phyloP scores from a whole-genome alignment of 2,113 vertebrate genomes.

The Callipepla squamata region DNA sequence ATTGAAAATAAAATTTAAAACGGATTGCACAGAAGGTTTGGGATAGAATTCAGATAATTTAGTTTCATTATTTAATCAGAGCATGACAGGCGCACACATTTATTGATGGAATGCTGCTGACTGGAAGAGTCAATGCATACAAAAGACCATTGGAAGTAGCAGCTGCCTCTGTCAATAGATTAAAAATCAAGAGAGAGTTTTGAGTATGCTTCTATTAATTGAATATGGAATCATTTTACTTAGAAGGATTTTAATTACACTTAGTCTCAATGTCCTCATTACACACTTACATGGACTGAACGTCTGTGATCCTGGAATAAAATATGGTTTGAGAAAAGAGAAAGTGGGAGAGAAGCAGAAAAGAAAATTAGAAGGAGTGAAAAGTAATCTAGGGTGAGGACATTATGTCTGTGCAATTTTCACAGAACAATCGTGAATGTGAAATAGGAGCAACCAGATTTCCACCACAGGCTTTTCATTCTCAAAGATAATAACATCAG shows the following conservation, averaged over 20 bases:
- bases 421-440: not conserved
- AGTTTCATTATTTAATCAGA: constrained; percentile 9
- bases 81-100: constrained; percentile 1
- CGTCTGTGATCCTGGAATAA: not conserved
- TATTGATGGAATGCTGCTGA: constrained; percentile 52
- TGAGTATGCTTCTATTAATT: constrained; percentile 28
- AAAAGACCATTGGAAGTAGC: constrained; percentile 21
- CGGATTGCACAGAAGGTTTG: not conserved
- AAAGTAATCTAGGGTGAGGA: not conserved
- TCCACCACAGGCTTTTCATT: not conserved
- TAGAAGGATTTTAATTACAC: constrained; percentile 34
- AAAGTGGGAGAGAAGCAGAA: not conserved
- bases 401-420: not conserved
- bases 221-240: constrained; percentile 20
- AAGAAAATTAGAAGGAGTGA: not conserved
- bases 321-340: not conserved
- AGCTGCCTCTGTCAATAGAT: constrained; percentile 14
- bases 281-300: not conserved
- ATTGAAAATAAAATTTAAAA: not conserved
- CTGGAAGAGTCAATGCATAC: not conserved
- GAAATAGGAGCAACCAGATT: not conserved
- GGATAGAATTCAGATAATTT: not conserved
- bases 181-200: constrained; percentile 30
- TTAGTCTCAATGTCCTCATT: constrained; percentile 3
- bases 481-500: not conserved